Evolutionary conservation across 2,113 vertebrate genomes (phyloP), one percentile per base, ranked within the genome.

Genomic region (Cochlearius cochlearius): DNA sequence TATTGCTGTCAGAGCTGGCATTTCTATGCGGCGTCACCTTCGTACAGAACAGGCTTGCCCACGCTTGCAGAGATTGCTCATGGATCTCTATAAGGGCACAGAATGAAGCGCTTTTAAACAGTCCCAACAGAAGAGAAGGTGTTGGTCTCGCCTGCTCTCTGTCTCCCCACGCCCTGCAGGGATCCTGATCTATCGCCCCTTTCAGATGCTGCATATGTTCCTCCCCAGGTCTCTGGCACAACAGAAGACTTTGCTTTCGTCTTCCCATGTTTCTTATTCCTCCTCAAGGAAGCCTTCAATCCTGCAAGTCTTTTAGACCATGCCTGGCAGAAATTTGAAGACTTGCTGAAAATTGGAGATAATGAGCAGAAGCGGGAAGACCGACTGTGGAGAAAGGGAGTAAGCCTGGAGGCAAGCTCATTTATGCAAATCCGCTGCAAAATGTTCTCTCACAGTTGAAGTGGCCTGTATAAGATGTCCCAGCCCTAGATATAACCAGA

Each of bases 401-500:
- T 9, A 49, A 59, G 63, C 50, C 76, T 86, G 83, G 41, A 92
- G 82, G 79, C 75, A 94, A 91, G 38, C 19, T 92, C 36, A 45
- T 92, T 94, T 94, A 93, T 86, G 83, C 55, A 91, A 92, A 94
- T 89, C 41, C 36, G 26, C 52, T 85, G 26, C 71, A 90, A 97
- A 93, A 92, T 75, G 5, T 79, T 95, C 66, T 93, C 67, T 36
- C 79, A 38, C 72, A 88, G 72, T 21, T 92, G 38, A 84, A 52
- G 25, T 66, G 91, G 45, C 29, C 67, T 80, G 38, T 14, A 17
- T 79, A 63, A 81, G 50, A 63, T 78, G 29, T 47, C 56, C 52
- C 43, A 91, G 8, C 7, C 29, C n/a, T 29, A 86, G 30, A 83
- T 19, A 77, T 91, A 92, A 43, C 22, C 29, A 47, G 41, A 80